These are phyloP conservation scores for Lagodon rhomboides DNA, from an alignment of 2,797 vertebrate genomes.

Conservation along the genomic window DNA sequence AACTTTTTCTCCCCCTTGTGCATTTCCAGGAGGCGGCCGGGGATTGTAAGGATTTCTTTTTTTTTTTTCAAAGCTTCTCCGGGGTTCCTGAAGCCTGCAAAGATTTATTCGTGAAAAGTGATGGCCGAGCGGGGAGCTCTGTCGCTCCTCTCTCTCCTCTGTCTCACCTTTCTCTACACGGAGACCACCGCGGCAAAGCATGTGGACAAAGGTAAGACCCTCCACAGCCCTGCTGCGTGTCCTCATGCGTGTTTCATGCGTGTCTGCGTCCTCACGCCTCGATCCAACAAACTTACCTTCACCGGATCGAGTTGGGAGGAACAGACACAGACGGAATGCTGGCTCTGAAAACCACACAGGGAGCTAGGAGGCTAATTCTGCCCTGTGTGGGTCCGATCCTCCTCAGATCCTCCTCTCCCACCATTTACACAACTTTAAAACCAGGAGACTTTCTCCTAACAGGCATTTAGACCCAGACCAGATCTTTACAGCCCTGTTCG, in stretches of 20 bases:
- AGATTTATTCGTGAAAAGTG: slow-evolving; percentile 86
- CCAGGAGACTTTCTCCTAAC: slow-evolving; percentile 15
- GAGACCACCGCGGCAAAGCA: slow-evolving; percentile 79
- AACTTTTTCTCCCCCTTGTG: slow-evolving; percentile 67
- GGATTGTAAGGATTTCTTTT: slow-evolving; percentile 75
- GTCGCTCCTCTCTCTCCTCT: slow-evolving; percentile 88
- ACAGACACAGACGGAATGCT: slow-evolving; percentile 21
- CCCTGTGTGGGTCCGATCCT: slow-evolving; percentile 15
- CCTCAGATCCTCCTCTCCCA: not conserved
- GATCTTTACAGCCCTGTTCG: not conserved
- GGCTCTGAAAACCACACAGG: slow-evolving; percentile 26
- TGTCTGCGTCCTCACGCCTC: slow-evolving; percentile 16
- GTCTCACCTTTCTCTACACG: slow-evolving; percentile 84
- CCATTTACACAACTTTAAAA: slow-evolving; percentile 60
- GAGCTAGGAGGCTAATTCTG: slow-evolving; percentile 42
- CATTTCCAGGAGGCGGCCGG: slow-evolving; percentile 63
- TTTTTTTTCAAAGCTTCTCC: slow-evolving; percentile 44
- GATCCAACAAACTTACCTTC: slow-evolving; percentile 30
- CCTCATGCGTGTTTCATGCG: not conserved
- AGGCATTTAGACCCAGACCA: not conserved
- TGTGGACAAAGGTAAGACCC: slow-evolving; percentile 81
- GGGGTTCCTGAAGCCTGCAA: slow-evolving; percentile 81
- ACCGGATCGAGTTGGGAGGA: slow-evolving; percentile 16
- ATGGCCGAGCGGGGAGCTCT: slow-evolving; percentile 90
- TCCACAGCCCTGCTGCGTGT: not conserved